Percentiles rank a stretch among this genome's conserved stretches.
Conservation (phyloP, 2,797 vertebrate species). For the Hyperoplus immaculatus region DNA sequence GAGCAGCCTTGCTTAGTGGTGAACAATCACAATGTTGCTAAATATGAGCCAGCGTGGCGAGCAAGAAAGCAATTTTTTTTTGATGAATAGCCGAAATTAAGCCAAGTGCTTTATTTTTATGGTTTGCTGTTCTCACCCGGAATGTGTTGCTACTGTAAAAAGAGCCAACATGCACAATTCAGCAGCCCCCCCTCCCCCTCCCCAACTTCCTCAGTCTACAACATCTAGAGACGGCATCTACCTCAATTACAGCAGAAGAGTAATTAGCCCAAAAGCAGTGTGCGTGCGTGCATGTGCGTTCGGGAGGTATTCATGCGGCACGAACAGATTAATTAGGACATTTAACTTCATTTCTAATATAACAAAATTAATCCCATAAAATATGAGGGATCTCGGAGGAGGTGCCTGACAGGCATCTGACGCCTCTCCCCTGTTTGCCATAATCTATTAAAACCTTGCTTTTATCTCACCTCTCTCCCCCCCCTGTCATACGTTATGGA, state of each 20-base stretch:
- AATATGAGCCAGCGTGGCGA: constrained; percentile 36
- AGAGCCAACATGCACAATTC: constrained; percentile 63
- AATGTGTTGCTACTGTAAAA: constrained; percentile 60
- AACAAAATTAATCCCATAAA: constrained; percentile 96
- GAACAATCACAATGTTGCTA: constrained; percentile 33
- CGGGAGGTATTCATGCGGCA: constrained; percentile 86
- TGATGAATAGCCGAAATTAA: constrained; percentile 67
- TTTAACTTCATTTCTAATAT: constrained; percentile 95
- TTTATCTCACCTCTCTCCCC: constrained; percentile 95
- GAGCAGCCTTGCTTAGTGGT: constrained; percentile 13
- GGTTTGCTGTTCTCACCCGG: constrained; percentile 58
- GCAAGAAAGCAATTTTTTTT: constrained; percentile 37
- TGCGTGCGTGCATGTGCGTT: constrained; percentile 63
- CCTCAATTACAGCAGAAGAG: constrained; percentile 86
- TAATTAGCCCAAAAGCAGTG: constrained; percentile 88
- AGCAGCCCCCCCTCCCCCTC: constrained; percentile 35
- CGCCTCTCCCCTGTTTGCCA: constrained; percentile 90
- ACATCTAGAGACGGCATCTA: constrained; percentile 73
- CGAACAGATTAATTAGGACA: constrained; percentile 96
- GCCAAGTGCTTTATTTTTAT: constrained; percentile 66
- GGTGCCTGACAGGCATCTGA: constrained; percentile 91
- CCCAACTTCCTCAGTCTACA: constrained; percentile 65
- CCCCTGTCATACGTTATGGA: constrained; percentile 97
- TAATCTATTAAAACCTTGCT: constrained; percentile 97
- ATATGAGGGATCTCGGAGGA: constrained; percentile 93